Conservation (phyloP, 37 sponge, comb jelly and placozoan species). For the Spongilla lacustris region DNA sequence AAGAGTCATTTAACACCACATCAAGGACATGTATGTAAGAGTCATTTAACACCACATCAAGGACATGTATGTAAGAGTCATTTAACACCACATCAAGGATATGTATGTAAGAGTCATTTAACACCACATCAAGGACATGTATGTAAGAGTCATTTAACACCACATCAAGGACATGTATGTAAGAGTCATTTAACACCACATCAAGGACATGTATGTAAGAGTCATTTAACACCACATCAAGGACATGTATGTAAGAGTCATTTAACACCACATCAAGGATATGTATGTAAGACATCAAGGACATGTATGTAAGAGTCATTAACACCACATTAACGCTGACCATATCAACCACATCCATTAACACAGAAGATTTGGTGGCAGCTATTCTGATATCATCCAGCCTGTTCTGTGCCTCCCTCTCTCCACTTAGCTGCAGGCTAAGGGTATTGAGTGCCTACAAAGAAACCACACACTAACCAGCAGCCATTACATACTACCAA, state of each 20-base stretch:
- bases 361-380: slow-evolving; percentile 66
- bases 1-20: too few relatives aligned
- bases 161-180: not conserved
- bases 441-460: slow-evolving; percentile 55
- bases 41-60: not conserved
- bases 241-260: not conserved
- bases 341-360: slow-evolving; percentile 74
- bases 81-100: not conserved
- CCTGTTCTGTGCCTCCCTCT: slow-evolving; percentile 50
- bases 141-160: too few relatives aligned
- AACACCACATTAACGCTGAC: slow-evolving; percentile 14
- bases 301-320: too few relatives aligned
- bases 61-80: too few relatives aligned
- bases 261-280: not conserved
- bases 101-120: not conserved
- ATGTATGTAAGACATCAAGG: too few relatives aligned
- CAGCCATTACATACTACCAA: not conserved
- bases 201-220: too few relatives aligned
- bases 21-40: not conserved
- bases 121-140: too few relatives aligned
- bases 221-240: not conserved
- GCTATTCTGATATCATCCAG: slow-evolving; percentile 67
- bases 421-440: slow-evolving; percentile 55
- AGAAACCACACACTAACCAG: not conserved
- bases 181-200: not conserved